These are phyloP conservation scores for Mungos mungo DNA, from an alignment of 2,113 vertebrate species.

Conservation along the genomic window DNA sequence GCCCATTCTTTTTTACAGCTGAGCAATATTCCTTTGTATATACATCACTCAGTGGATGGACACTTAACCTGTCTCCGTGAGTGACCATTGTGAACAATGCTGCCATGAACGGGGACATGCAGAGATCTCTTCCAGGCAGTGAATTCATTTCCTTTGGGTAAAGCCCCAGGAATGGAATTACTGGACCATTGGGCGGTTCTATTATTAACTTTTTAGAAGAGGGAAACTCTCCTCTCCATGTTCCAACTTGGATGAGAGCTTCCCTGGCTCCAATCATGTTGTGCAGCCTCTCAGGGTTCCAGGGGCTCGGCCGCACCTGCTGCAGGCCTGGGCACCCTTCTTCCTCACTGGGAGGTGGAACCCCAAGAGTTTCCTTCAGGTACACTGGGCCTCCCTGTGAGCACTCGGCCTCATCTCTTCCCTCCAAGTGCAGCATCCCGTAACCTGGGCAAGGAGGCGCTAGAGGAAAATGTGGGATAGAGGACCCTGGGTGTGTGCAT, in stretches of 20 bases:
- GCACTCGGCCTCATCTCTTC: fast-evolving
- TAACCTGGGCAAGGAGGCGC: background rate
- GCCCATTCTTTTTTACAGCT: no score
- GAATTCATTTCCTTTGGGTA: no score
- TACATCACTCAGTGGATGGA: no score
- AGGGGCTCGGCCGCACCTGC: fast-evolving
- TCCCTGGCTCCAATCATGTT: background rate
- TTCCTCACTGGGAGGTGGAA: background rate
- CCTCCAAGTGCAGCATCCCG: no score
- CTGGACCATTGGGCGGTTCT: no score
- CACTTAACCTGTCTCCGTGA: no score
- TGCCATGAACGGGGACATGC: no score
- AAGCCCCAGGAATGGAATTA: no score
- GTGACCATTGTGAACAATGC: no score
- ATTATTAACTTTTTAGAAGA: no score
- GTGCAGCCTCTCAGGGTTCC: background rate
- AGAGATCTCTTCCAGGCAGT: no score
- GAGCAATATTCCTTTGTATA: no score
- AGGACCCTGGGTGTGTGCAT: background rate
- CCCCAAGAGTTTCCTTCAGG: background rate
- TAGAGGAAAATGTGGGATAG: background rate
- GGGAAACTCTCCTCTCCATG: background rate
- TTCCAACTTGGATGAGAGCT: background rate
- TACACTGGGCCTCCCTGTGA: background rate
- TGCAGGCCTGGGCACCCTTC: background rate